Evolutionary conservation across 2,888 invertebrate species (phyloP), one percentile per base, ranked within the genome.

Genomic region (Cryptops parisi): DNA sequence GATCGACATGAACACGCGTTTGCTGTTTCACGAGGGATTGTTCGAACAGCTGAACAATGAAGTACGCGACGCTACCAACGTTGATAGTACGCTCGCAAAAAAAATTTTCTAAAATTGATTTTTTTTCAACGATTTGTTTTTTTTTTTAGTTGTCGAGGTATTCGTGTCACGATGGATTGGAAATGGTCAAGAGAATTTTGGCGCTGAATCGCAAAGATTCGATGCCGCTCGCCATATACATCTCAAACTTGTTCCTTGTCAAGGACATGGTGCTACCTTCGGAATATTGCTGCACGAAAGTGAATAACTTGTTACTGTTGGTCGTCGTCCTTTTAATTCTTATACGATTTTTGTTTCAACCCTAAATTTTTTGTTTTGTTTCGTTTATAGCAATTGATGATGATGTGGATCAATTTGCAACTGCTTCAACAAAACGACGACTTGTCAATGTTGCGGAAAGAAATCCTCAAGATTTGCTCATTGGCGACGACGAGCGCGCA

Each of bases 401-500:
- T 22, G 22, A 39, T 27, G 19, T 47, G 47, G 47, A 26, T 47
- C 3, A 17, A 47, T 25, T 17, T 47, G n/a, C 47, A 15, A 15
- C n/a, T 22, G 26, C 9, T 27, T n/a, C 25, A 19, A 17, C 3
- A 47, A 17, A 24, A 27, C 2, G 19, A 27, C 2, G 19, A 17
- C 33, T 15, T 19, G 4, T 17, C 19, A 5, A 27, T 27, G 9
- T 6, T 47, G n/a, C 19, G 4, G 47, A 33, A 47, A 17, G 27
- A 47, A 27, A 33, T 33, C 3, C n/a, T 47, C 17, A 47, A 15
- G 9, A 9, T 47, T 17, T 25, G 27, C 15, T 27, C 47, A 9
- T 19, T 47, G 21, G 26, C 33, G 26, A 47, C 47, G 19, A 47
- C 26, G 5, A 47, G 47, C 17, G 47, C 47, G 17, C 47, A 47